A percentile compares a stretch with the other conserved stretches of the same genome.
Evolutionary conservation across 2,113 vertebrate species (phyloP).

Genomic region (Urocynchramus pylzowi): DNA sequence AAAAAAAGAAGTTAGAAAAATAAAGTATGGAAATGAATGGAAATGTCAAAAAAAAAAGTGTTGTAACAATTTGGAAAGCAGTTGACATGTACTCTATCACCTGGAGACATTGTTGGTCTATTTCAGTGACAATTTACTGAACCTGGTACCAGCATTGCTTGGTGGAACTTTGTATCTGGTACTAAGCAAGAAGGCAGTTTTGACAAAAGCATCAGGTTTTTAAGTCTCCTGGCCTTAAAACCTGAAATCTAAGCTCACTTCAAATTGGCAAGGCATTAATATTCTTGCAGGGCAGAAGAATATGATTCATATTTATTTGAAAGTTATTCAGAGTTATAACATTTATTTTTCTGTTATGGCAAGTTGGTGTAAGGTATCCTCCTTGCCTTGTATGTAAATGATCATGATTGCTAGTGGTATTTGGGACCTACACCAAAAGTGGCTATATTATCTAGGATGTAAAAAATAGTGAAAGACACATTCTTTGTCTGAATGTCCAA

Average conservation of each 20-base stretch:
- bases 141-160: neutral
- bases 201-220: neutral
- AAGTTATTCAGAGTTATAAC: neutral
- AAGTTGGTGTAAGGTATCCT: neutral
- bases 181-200: neutral
- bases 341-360: neutral
- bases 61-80: neutral
- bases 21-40: neutral
- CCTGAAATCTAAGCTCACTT: neutral
- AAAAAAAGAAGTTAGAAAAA: neutral
- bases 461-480: neutral
- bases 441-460: neutral
- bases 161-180: rapidly evolving
- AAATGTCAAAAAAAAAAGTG: neutral
- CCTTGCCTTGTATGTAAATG: neutral
- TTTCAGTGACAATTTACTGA: neutral
- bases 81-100: neutral
- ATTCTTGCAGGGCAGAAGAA: neutral
- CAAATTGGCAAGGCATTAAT: neutral
- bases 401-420: no score
- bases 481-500: neutral
- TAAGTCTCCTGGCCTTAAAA: neutral
- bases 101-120: neutral
- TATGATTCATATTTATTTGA: neutral
- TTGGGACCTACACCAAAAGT: neutral